Evolutionary conservation across 2,113 vertebrate species (phyloP), one percentile per base, ranked within the genome.

Genomic region (Geothlypis trichas): DNA sequence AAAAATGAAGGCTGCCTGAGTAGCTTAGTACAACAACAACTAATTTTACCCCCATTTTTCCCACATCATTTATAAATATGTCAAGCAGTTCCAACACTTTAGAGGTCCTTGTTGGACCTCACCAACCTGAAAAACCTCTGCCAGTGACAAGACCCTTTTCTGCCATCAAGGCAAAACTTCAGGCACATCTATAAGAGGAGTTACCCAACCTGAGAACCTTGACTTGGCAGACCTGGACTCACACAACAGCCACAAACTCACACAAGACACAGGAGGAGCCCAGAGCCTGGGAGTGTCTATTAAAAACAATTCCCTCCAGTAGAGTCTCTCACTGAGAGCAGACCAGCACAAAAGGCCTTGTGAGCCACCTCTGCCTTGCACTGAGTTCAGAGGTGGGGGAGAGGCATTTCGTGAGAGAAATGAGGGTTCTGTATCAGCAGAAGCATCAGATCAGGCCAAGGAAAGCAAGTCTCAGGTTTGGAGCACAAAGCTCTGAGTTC

Each of bases 201-300:
- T 19, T 63, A 37, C 46, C 19, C 51, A 67, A 13, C 18, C 27
- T 6, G 26, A 87, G 55, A 71, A 15, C 20, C 31, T 61, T 1
- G 0, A 10, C 37, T 66, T 52, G 46, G 16, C 46, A 55, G 28
- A 7, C 51, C 0, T 54, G 37, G 15, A 28, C 17, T 77, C 41
- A 22, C 4, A 5, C 16, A 62, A 39, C 22, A 54, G 31, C 37
- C 7, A 1, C 14, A 4, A 18, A 22, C 55, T 23, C 39, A 41
- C 24, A 37, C 6, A 20, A 10, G 65, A n/a, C 44, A 37, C 1
- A 2, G 22, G 11, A 91, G 22, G 35, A 75, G 13, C 26, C 20
- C n/a, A 41, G 9, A 11, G 15, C 15, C 23, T 0, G 1, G 9
- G 8, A 44, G 18, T 17, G 10, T 15, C 59, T 8, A 6, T 39